Conservation (phyloP, 2,797 vertebrate species). For the Tenualosa thibaudeaui region DNA sequence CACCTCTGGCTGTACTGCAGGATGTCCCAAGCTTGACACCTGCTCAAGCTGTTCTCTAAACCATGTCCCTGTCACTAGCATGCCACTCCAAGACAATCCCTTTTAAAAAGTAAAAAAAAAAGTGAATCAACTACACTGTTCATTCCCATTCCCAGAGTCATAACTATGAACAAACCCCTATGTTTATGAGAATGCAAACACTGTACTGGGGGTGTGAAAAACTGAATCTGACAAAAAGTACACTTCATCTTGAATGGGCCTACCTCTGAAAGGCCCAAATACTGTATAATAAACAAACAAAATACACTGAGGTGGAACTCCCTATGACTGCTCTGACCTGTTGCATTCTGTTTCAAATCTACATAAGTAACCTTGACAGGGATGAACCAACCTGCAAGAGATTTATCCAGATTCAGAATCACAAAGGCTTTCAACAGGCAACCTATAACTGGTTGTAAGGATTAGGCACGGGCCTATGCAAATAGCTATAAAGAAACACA, state of each 20-base stretch:
- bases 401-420: neutral
- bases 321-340: neutral
- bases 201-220: neutral
- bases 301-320: neutral
- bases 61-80: neutral
- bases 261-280: too few species aligned
- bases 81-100: neutral
- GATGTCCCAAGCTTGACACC: neutral
- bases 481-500: neutral
- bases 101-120: too few species aligned
- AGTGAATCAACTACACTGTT: neutral
- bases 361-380: constrained; percentile 6
- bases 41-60: neutral
- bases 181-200: neutral
- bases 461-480: neutral
- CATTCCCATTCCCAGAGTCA: neutral
- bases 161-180: neutral
- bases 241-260: neutral
- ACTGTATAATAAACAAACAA: too few species aligned
- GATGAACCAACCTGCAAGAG: neutral
- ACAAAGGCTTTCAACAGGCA: neutral
- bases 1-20: neutral
- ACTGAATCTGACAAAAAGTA: neutral
- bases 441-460: neutral
- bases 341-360: neutral